Conservation (phyloP, 2,797 vertebrate genomes). For the Lindbergichthys nudifrons region DNA sequence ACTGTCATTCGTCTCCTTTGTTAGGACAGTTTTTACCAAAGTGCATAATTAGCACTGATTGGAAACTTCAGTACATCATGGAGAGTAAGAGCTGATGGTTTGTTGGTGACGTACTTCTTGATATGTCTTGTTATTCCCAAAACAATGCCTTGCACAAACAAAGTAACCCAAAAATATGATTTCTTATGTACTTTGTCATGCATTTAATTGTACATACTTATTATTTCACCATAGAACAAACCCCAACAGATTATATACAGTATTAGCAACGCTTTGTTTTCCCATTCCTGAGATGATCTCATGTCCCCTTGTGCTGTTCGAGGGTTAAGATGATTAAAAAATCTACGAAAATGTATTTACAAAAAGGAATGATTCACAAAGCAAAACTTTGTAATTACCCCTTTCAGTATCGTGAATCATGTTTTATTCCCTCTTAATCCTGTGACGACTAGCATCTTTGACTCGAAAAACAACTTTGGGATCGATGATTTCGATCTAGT, state of each 20-base stretch:
- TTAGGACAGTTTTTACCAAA: conserved; percentile 75
- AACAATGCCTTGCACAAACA: conserved; percentile 28
- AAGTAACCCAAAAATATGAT: conserved; percentile 8
- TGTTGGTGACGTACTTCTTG: conserved; percentile 20
- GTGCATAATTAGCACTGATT: conserved; percentile 72
- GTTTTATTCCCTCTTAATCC: conserved; percentile 48
- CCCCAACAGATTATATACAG: conserved; percentile 1
- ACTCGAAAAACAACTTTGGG: conserved; percentile 61
- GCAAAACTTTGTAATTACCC: conserved; percentile 45
- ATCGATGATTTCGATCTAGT: conserved; percentile 53
- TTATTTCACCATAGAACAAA: conserved; percentile 26
- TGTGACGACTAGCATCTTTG: conserved; percentile 28
- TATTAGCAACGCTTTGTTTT: conserved; percentile 42
- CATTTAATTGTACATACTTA: conserved; percentile 22
- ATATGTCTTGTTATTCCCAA: conserved; percentile 25
- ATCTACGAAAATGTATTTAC: conserved; percentile 49
- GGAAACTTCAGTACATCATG: conserved; percentile 62
- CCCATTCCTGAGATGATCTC: conserved; percentile 38
- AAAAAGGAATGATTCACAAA: conserved; percentile 41
- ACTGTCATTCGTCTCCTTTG: conserved; percentile 70
- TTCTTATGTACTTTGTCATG: conserved; percentile 27
- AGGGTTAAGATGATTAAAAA: conserved; percentile 57
- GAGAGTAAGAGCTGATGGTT: conserved; percentile 42
- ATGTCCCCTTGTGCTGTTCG: conserved; percentile 31
- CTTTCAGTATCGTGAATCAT: conserved; percentile 55